These are phyloP conservation scores for Lophura nycthemera DNA, from an alignment of 2,113 vertebrate genomes.

Conservation along the genomic window DNA sequence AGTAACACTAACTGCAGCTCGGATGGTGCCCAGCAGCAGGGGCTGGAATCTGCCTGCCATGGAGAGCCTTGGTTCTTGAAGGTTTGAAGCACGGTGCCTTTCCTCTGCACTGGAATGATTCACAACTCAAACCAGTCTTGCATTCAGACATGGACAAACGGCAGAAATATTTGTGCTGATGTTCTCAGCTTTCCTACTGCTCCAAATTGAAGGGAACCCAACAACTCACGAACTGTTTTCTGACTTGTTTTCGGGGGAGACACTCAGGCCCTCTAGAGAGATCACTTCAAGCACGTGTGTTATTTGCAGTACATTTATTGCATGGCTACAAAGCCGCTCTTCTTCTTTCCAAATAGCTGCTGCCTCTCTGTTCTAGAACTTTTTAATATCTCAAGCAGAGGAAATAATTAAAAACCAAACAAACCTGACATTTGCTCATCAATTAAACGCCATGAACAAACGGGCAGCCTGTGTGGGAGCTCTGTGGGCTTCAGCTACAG, in stretches of 20 bases:
- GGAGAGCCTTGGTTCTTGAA: background rate
- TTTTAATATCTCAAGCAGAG: background rate
- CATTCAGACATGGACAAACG: background rate
- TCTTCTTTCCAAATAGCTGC: background rate
- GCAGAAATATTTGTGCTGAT: background rate
- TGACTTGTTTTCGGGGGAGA: background rate
- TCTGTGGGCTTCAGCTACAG: background rate
- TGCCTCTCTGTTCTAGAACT: background rate
- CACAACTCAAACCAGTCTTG: background rate
- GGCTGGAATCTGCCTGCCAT: too few species aligned
- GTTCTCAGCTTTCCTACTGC: background rate
- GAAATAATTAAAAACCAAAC: constrained; percentile 13
- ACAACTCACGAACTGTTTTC: background rate
- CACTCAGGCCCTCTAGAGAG: background rate
- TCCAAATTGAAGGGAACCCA: background rate
- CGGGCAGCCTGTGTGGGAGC: background rate
- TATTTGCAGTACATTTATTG: background rate
- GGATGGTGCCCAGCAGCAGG: background rate
- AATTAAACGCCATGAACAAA: constrained; percentile 4
- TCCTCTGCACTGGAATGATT: background rate
- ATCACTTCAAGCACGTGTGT: background rate
- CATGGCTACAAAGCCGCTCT: background rate
- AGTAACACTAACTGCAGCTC: background rate
- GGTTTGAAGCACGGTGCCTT: background rate
- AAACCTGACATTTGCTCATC: constrained; percentile 17